Base-by-base conservation (phyloP, 1,140 invertebrate genomes). In the Tetramorium alpestre region DNA sequence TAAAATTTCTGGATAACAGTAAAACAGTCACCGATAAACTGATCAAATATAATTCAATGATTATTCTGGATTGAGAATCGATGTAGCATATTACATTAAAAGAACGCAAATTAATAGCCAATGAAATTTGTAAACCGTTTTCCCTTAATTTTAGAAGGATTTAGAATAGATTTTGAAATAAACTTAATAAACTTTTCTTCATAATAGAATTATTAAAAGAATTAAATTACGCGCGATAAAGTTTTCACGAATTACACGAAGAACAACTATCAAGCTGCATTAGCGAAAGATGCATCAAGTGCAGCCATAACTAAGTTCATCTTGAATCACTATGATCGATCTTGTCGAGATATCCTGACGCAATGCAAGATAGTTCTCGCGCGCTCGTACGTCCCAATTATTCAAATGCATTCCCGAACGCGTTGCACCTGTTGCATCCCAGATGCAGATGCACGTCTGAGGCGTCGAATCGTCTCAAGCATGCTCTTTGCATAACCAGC, bases 371-470 rank as follows among this genome's bases (percentile, higher is more conserved):
- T 72, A 85, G 87, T 33, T 60, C 81, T 67, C 88, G 73, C 89
- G 86, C 80, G 82, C 87, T 85, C 86, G 88, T 93, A 92, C 89
- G 70, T 93, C 93, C 91, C 92, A 94, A 95, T 94, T 94, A 95
- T 95, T 95, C 94, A 94, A 93, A 94, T 93, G 91, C 88, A 86
- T 87, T 82, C 87, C 80, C 90, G 86, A 84, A 85, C 90, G 86
- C 82, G 88, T 76, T 91, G 88, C 94, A 94, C 94, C 94, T 94
- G 94, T 94, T 94, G 94, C 94, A 91, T 92, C 86, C 62, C 78
- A 86, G 89, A 91, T 92, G 88, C 81, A 72, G 54, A 67, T 77
- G 44, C 86, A 69, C 22, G 47, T 65, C 44, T 49, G 67, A 64
- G 60, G 47, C 87, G n/a, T 60, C 62, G 70, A 82, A 77, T 87